Base-by-base conservation (phyloP, 2,888 invertebrate genomes). In the Sericinus montela region DNA sequence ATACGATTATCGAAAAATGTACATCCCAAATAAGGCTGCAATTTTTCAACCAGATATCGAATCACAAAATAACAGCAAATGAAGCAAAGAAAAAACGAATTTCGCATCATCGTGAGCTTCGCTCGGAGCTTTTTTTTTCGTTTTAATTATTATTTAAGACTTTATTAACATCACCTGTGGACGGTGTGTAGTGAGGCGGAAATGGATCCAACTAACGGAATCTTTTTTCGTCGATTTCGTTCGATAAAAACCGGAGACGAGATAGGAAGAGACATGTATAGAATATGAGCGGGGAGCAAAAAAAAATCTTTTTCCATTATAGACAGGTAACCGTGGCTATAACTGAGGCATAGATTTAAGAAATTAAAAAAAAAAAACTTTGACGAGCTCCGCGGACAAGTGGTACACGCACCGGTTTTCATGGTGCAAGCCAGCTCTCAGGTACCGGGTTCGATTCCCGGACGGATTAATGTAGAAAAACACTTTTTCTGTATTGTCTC, bases 121-220 rank as follows among this genome's bases (percentile, higher is more conserved):
- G 6, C 11, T n/a, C 10, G 13, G 67, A 65, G 48, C 59, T 59
- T 72, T 80, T 79, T 76, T 74, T 35, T 30, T 40, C 14, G 69
- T 71, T 81, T 84, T 81, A 79, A 85, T 83, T 82, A 80, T 80
- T 78, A 76, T 73, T 71, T 74, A 41, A 79, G 72, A 70, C 70
- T 69, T 36, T 63, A 67, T 74, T 77, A 80, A 75, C 76, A 75
- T 80, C 84, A 86, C 84, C 84, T 83, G 84, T 85, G 80, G 69
- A 74, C 77, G 75, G 67, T 69, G 82, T 69, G 78, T 76, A 84
- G 74, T 79, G 74, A 73, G 74, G 85, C 86, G 85, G 85, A 87
- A 87, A 87, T 75, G 79, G 75, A 82, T 80, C 73, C 74, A 75
- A 67, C 75, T 87, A 87, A 86, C 87, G 86, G 85, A 59, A 69